Conservation (phyloP, 23 tunicate species). For the Trididemnum clinides region DNA sequence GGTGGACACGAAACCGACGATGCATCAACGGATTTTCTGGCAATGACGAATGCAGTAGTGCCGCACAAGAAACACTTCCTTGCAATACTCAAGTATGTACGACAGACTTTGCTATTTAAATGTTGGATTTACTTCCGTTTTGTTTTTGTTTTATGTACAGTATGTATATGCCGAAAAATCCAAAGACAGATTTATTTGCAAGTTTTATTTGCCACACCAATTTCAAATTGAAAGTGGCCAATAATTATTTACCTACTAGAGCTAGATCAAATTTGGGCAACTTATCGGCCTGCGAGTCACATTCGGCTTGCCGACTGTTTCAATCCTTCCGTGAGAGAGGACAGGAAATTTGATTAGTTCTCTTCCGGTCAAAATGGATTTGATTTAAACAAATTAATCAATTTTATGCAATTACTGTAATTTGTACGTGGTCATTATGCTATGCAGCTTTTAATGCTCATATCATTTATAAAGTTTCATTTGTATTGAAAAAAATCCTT, state of each 20-base stretch:
- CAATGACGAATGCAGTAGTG: constrained; percentile 37
- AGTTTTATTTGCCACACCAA: background rate
- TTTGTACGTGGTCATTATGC: no score
- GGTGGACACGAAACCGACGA: constrained; percentile 45
- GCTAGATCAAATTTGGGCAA: no score
- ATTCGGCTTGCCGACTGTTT: no score
- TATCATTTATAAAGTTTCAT: no score
- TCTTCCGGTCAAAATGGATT: no score
- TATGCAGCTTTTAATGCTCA: no score
- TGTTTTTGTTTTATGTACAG: background rate
- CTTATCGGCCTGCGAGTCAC: no score
- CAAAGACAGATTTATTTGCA: background rate
- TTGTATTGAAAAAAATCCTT: no score
- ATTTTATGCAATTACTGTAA: no score
- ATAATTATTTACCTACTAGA: background rate
- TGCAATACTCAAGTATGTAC: constrained; percentile 54
- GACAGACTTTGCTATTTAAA: background rate
- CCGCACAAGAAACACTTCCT: background rate
- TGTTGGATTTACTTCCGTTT: background rate
- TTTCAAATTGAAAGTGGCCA: background rate
- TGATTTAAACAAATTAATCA: no score
- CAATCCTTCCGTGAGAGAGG: no score
- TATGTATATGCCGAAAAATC: background rate
- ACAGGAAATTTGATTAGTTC: no score
- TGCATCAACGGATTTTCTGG: constrained; percentile 70